phyloP scores from a whole-genome alignment of 2,797 vertebrate species.

The Meriones psammophilus region DNA sequence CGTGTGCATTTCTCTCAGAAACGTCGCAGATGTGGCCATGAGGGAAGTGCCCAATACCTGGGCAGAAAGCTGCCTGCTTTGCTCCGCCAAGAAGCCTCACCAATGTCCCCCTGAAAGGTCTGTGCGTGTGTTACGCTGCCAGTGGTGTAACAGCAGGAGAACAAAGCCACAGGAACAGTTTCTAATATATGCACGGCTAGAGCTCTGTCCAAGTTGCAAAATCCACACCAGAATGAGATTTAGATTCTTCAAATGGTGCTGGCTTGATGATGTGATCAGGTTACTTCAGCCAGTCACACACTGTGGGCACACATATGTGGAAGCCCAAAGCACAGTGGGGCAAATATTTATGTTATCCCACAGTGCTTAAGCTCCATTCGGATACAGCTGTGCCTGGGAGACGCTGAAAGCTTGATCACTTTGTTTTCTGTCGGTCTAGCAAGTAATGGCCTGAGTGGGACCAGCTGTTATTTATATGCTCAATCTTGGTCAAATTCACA shows the following conservation, averaged over 20 bases:
- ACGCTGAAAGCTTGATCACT: constrained; percentile 24
- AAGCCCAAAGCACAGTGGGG: neutral
- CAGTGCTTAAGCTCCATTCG: constrained; percentile 35
- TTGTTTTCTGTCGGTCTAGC: constrained; percentile 56
- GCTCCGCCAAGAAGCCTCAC: neutral
- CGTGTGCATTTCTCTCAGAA: neutral
- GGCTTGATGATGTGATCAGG: neutral
- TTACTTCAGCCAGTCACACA: neutral
- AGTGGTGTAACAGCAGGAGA: constrained; percentile 31
- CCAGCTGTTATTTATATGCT: constrained; percentile 60
- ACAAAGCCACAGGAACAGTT: neutral
- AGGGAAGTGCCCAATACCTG: neutral
- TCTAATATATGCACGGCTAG: neutral
- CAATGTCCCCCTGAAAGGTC: neutral
- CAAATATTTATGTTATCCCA: constrained; percentile 59
- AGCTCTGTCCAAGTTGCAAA: constrained; percentile 22
- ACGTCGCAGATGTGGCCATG: neutral
- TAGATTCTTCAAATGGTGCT: constrained; percentile 27
- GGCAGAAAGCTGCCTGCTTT: constrained; percentile 3
- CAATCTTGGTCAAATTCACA: neutral
- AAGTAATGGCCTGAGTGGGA: constrained; percentile 50
- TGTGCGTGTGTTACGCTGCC: neutral
- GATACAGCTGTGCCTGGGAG: constrained; percentile 10
- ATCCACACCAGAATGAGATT: constrained; percentile 38
- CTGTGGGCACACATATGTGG: neutral